Percentiles rank a stretch among this genome's conserved stretches.
Evolutionary conservation across 2,888 invertebrate species (phyloP).

Genomic region (Microctonus brassicae): DNA sequence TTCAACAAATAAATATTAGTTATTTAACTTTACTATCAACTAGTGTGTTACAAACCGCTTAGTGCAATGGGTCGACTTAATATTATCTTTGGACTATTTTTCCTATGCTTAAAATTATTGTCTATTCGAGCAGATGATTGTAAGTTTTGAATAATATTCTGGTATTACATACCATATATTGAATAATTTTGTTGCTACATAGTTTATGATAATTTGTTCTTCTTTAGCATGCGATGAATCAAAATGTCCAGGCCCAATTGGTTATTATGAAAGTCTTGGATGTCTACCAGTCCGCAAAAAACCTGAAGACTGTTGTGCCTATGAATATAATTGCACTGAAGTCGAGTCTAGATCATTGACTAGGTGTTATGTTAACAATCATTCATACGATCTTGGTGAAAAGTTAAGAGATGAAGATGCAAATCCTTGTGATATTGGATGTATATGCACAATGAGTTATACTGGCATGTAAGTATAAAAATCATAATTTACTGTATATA

Average conservation of each 20-base stretch:
- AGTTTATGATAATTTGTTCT: background rate
- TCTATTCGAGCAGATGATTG: background rate
- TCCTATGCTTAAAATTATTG: background rate
- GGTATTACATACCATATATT: background rate
- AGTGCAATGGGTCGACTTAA: background rate
- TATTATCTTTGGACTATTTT: background rate
- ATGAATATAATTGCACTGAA: slow-evolving; percentile 54
- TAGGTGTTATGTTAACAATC: slow-evolving; percentile 55
- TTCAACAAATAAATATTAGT: no score
- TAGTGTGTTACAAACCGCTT: no score
- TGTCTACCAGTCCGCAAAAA: slow-evolving; percentile 54
- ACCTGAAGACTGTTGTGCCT: slow-evolving; percentile 52
- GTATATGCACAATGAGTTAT: slow-evolving; percentile 40
- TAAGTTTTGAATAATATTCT: background rate
- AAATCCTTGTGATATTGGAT: slow-evolving; percentile 56
- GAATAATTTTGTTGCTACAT: background rate
- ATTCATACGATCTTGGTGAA: slow-evolving; percentile 53
- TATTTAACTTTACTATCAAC: no score
- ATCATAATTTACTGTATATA: background rate
- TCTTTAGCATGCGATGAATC: slow-evolving; percentile 1
- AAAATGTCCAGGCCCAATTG: slow-evolving; percentile 54
- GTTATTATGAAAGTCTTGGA: slow-evolving; percentile 50
- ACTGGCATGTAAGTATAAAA: slow-evolving; percentile 47
- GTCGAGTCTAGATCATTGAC: slow-evolving; percentile 44
- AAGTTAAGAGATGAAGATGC: slow-evolving; percentile 48